phyloP scores from a whole-genome alignment of 2,113 vertebrate genomes.

The Oryzias javanicus region DNA sequence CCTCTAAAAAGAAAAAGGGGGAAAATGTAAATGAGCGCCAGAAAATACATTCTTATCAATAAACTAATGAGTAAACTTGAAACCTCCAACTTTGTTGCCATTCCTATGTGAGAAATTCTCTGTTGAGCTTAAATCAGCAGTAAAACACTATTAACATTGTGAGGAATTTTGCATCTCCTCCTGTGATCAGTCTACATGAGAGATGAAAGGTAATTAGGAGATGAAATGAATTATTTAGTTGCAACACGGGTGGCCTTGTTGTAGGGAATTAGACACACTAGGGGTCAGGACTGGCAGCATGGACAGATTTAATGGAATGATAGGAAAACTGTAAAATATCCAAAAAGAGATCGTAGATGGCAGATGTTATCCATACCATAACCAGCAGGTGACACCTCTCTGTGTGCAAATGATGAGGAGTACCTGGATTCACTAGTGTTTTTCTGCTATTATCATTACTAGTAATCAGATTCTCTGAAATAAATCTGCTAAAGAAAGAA shows the following conservation, averaged over 20 bases:
- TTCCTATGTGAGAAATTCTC: no score
- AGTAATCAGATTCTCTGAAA: no score
- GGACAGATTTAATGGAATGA: not conserved
- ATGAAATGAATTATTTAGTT: conserved; percentile 10
- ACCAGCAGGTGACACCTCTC: not conserved
- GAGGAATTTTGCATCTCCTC: not conserved
- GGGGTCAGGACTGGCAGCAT: conserved; percentile 2
- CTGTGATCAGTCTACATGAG: conserved; percentile 1
- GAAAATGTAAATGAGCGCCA: no score
- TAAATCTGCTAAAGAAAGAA: no score
- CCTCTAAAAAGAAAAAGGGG: no score
- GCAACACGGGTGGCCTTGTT: conserved; percentile 5
- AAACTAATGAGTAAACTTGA: no score
- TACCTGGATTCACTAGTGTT: no score
- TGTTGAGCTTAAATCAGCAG: no score
- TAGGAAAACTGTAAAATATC: not conserved
- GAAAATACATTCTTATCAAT: no score
- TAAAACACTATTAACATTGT: not conserved
- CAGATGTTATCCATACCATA: no score
- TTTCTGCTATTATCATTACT: no score
- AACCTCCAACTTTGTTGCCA: no score
- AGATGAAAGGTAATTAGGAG: conserved; percentile 1
- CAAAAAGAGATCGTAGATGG: not conserved
- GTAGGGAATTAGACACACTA: not conserved
- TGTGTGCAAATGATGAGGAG: not conserved